Conservation (phyloP, 2,113 vertebrate species). For the Acinonyx jubatus region DNA sequence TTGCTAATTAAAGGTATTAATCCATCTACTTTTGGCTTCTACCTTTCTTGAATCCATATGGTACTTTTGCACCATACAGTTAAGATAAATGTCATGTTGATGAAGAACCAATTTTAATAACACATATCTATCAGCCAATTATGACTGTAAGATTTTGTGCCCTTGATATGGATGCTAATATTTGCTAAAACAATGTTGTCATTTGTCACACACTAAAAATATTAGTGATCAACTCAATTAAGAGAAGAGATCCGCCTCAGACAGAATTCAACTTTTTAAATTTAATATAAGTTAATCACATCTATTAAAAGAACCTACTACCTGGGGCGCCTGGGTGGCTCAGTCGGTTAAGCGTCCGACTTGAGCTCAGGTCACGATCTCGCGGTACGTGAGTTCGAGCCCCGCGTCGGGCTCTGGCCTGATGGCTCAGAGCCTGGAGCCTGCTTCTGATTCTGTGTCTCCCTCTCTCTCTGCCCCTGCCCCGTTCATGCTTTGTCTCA, state of each 20-base stretch:
- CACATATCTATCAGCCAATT: not conserved
- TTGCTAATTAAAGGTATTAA: not conserved
- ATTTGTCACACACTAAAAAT: not conserved
- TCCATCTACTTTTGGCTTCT: not conserved
- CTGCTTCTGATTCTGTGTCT: too few relatives aligned
- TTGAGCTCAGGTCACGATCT: too few relatives aligned
- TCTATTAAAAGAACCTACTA: not conserved
- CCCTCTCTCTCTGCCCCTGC: too few relatives aligned
- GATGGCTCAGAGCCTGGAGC: too few relatives aligned
- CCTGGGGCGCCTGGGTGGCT: too few relatives aligned
- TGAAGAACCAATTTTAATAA: not conserved
- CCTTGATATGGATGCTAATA: not conserved
- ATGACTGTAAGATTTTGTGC: not conserved
- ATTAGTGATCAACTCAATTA: not conserved
- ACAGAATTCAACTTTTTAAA: conserved; percentile 39
- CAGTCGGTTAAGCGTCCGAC: too few relatives aligned
- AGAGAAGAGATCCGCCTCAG: not conserved
- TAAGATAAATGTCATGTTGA: not conserved
- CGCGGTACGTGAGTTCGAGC: too few relatives aligned
- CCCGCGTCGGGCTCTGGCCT: too few relatives aligned
- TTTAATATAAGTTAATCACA: conserved; percentile 26
- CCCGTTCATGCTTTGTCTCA: too few relatives aligned
- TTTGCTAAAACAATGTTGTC: not conserved
- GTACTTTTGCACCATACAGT: not conserved
- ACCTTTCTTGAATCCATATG: not conserved